Base-by-base conservation (phyloP, 2,888 invertebrate genomes). In the Melipona bicolor region DNA sequence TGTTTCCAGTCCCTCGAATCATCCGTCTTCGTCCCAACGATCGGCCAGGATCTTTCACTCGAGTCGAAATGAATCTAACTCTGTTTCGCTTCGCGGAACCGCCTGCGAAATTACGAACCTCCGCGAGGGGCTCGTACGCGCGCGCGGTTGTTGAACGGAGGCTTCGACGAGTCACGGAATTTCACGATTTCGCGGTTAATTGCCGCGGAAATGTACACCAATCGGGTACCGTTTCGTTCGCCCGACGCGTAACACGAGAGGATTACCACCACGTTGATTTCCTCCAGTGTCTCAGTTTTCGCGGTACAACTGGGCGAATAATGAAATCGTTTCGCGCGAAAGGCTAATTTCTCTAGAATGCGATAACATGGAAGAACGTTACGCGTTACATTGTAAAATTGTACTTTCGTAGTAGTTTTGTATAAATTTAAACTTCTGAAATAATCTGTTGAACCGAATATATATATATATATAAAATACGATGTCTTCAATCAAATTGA, bases 151-250 rank as follows among this genome's bases (percentile, higher is more conserved):
- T 43, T 43, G 36, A 43, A 19, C n/a, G 43, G 5, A 61, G 32
- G 36, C 27, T 50, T 72, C 50, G 15, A 24, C 77, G n/a, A 65
- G 64, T n/a, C 64, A 32, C 65, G 79, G 61, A 79, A 61, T 75
- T 52, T 68, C 67, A 43, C 27, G 59, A 24, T 75, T 43, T 75
- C 61, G 75, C 67, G 67, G 75, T 68, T 79, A 79, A 78, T 78
- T 67, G 74, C 65, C 64, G 36, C 49, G 78, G 59, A 78, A 59
- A 36, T 50, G 24, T 67, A 67, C 59, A 78, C 59, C 65, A 59
- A 78, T 78, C 67, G 74, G 13, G 59, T 50, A 78, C 56, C 78
- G 74, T 74, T 67, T 56, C 74, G 74, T 74, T 67, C 24, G 24
- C 62, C 36, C 64, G 24, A 9, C 43, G 43, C 61, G 61, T 17